phyloP scores from a whole-genome alignment of 2,113 vertebrate species.

The Elgaria multicarinata region DNA sequence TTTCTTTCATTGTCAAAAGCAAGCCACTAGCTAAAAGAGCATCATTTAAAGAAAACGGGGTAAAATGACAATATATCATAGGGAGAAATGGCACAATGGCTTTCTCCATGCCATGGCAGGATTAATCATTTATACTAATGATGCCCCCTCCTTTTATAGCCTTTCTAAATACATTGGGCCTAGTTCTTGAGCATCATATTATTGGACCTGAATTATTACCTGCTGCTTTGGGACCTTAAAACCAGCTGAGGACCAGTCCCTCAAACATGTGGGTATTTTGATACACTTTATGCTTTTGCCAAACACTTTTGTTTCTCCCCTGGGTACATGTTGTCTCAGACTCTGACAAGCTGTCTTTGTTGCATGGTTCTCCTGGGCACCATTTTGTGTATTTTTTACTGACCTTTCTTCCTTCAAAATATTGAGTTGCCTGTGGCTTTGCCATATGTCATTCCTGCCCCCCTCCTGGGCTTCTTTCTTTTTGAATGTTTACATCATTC shows the following conservation, averaged over 20 bases:
- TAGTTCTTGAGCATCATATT: background rate
- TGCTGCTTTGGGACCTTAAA: background rate
- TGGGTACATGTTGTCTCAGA: constrained; percentile 6
- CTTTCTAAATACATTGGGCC: background rate
- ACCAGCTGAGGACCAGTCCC: background rate
- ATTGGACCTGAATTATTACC: background rate
- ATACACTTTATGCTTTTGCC: rapidly evolving
- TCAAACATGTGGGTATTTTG: background rate
- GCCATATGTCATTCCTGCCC: constrained; percentile 45
- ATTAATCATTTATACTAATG: background rate
- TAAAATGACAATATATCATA: background rate
- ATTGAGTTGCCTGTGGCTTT: constrained; percentile 19
- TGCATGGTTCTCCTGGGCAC: constrained; percentile 11
- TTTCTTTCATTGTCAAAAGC: background rate
- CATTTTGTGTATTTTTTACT: constrained; percentile 25
- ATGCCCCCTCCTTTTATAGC: background rate
- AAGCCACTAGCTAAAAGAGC: background rate
- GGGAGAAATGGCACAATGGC: background rate
- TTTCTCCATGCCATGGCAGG: background rate
- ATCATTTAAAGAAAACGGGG: background rate
- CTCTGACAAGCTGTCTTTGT: constrained; percentile 30
- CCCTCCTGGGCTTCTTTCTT: background rate
- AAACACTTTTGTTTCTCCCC: background rate
- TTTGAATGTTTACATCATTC: background rate
- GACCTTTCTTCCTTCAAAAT: constrained; percentile 38